phyloP scores from a whole-genome alignment of 2,797 vertebrate species.

The Phrynocephalus guinanensis region DNA sequence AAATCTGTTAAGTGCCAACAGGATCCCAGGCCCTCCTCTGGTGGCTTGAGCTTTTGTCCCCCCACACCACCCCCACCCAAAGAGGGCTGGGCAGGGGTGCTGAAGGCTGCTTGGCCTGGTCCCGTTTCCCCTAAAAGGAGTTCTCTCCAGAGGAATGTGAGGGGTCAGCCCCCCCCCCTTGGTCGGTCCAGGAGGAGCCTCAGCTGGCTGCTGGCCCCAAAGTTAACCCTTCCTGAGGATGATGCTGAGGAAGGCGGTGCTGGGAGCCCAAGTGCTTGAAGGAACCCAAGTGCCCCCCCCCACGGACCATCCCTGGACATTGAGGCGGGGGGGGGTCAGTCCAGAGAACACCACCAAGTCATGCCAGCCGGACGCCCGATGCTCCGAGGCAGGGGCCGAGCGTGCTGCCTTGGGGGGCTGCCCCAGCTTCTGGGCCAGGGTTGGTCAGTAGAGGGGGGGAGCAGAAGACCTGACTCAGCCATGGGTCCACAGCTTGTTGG shows the following conservation, averaged over 20 bases:
- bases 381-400: too few relatives aligned
- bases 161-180: neutral
- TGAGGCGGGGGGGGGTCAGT: too few relatives aligned
- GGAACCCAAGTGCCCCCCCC: too few relatives aligned
- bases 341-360: neutral
- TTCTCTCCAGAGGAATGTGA: constrained; percentile 29
- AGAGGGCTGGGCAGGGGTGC: neutral
- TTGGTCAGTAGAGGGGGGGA: too few relatives aligned
- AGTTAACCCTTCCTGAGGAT: neutral
- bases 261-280: neutral
- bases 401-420: neutral
- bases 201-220: neutral
- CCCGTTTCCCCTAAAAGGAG: constrained; percentile 76
- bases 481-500: too few relatives aligned
- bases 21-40: too few relatives aligned
- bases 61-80: accelerated
- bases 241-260: neutral
- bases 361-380: too few relatives aligned
- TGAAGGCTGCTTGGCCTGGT: neutral
- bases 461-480: too few relatives aligned
- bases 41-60: neutral
- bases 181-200: neutral
- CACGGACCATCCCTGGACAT: too few relatives aligned
- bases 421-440: neutral
- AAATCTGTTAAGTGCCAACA: neutral